phyloP scores from a whole-genome alignment of 2,888 invertebrate genomes.

The Vandiemenella viatica region DNA sequence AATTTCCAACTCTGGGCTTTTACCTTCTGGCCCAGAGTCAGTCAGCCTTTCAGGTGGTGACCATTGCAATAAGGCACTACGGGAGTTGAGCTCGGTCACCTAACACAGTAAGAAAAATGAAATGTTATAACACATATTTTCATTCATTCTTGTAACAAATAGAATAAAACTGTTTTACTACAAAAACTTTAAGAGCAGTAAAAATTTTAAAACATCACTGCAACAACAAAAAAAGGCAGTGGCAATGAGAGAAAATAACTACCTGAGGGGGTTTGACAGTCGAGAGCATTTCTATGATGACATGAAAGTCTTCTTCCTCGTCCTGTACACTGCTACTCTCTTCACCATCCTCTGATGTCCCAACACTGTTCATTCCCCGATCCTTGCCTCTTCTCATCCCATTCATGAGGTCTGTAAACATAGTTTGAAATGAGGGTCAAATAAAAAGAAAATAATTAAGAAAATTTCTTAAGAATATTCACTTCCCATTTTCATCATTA shows the following conservation, averaged over 20 bases:
- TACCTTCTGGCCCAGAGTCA: constrained; percentile 33
- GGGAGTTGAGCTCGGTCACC: constrained; percentile 69
- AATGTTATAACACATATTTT: neutral
- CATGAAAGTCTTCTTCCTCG: constrained; percentile 50
- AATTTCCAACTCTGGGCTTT: constrained; percentile 35
- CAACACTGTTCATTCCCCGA: constrained; percentile 28
- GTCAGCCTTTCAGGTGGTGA: constrained; percentile 43
- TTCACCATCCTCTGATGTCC: constrained; percentile 68
- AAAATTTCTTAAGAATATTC: too few species aligned
- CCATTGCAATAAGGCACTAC: constrained; percentile 76
- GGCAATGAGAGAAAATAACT: constrained; percentile 12
- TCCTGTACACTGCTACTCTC: constrained; percentile 56
- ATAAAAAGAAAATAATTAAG: too few species aligned
- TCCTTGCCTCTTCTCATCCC: constrained; percentile 31
- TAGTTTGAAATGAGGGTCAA: too few species aligned
- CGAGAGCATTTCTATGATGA: constrained; percentile 54
- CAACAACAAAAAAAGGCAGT: too few species aligned
- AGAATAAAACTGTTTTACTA: neutral
- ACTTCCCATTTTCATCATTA: too few species aligned
- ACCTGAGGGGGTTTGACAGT: constrained; percentile 62
- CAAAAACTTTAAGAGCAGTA: neutral
- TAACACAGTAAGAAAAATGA: constrained; percentile 25
- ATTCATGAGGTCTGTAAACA: constrained; percentile 35
- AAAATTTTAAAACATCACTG: too few species aligned
- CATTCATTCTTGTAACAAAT: neutral